Evolutionary conservation across 2,888 invertebrate species (phyloP).

Genomic region (Phyllotreta striolata): DNA sequence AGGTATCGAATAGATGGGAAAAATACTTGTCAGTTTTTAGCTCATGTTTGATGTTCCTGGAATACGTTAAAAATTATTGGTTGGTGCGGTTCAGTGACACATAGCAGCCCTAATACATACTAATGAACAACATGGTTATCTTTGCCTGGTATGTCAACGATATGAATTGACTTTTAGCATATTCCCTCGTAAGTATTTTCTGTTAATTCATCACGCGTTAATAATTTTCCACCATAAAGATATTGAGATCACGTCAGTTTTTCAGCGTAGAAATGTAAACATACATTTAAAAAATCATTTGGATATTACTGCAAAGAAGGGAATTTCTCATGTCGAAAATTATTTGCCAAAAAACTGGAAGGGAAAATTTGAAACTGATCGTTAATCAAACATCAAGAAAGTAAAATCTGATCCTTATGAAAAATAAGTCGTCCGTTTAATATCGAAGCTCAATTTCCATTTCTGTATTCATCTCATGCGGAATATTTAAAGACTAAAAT

Average conservation of each 20-base stretch:
- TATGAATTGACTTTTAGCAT: slow-evolving; percentile 1
- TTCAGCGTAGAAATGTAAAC: not conserved
- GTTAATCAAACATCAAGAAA: slow-evolving; percentile 20
- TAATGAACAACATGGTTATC: slow-evolving; percentile 21
- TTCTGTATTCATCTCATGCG: slow-evolving; percentile 12
- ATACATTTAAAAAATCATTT: not conserved
- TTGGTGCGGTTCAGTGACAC: slow-evolving; percentile 12
- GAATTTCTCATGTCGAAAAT: slow-evolving; percentile 2
- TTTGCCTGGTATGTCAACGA: not conserved
- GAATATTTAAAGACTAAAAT: slow-evolving; percentile 3
- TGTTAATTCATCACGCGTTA: too few species aligned
- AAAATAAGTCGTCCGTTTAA: slow-evolving; percentile 19
- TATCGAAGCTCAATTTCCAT: slow-evolving; percentile 9
- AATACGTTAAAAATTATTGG: slow-evolving; percentile 16
- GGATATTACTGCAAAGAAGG: slow-evolving; percentile 1
- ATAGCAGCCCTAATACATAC: slow-evolving; percentile 7
- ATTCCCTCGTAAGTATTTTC: not conserved
- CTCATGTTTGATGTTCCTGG: slow-evolving; percentile 8
- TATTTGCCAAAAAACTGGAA: not conserved
- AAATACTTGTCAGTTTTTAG: slow-evolving; percentile 21
- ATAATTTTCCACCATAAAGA: too few species aligned
- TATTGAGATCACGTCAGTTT: too few species aligned
- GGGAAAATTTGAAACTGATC: slow-evolving; percentile 7
- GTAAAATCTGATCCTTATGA: slow-evolving; percentile 17
- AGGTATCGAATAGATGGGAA: slow-evolving; percentile 9